Base-by-base conservation (phyloP, 2,113 vertebrate species). In the Perca flavescens region DNA sequence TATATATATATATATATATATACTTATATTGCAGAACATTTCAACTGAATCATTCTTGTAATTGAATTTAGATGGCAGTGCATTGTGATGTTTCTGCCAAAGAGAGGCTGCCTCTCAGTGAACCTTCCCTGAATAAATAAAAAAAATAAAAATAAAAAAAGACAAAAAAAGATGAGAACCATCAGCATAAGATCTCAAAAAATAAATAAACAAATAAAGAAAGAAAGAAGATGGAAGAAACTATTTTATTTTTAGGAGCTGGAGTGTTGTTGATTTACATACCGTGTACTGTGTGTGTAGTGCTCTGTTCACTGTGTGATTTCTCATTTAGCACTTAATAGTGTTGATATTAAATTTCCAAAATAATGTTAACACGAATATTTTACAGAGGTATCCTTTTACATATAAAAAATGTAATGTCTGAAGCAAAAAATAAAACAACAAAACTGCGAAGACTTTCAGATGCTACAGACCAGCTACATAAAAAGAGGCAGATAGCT, bases 1-100 rank as follows among this genome's bases (percentile, higher is more conserved):
- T n/a, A n/a, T n/a, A n/a, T n/a, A n/a, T n/a, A n/a, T n/a, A n/a
- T n/a, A n/a, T n/a, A n/a, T n/a, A n/a, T n/a, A n/a, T n/a, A n/a
- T n/a, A n/a, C n/a, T n/a, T n/a, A n/a, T n/a, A n/a, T n/a, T n/a
- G 43, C 34, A 16, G 34, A 72, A 19, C 9, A 71, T 73, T 73
- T 34, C 15, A 72, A 31, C 0, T 5, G 3, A 14, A 43, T 58
- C 14, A 70, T 70, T 36, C 4, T 25, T 47, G 2, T 21, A 64
- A 43, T 11, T 49, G 2, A 25, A 46, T 17, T 28, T 31, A 49
- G 16, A 17, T 66, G 36, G 22, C 21, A 22, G 40, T 46, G 62
- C 53, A 36, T 56, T 52, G 31, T 54, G 67, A 34, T 28, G 28
- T 28, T 28, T 2, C 28, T 28, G 28, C 28, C 2, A 28, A 28